Evolutionary conservation across 1,140 invertebrate species (phyloP), one percentile per base, ranked within the genome.

Genomic region (Tenebrio molitor): DNA sequence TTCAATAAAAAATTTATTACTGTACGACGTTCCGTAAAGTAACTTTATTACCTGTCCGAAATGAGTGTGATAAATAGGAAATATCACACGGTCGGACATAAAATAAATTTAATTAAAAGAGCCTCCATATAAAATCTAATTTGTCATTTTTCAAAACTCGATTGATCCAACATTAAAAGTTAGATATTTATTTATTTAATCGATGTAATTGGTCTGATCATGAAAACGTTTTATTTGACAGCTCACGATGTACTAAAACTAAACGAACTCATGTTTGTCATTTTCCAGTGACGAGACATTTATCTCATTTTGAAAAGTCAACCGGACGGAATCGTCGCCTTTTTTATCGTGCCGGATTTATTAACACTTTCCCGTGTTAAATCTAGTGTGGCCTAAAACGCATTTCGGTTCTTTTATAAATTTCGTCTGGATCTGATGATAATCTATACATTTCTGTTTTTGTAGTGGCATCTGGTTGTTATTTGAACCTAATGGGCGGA

Each of bases 401-500:
- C 50, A 58, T 29, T 58, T 58, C 50, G 23, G 21, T 14, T 23
- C 23, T 58, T 58, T 58, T 58, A 58, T 58, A 58, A 25, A 58
- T 58, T 58, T 58, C 23, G 50, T 58, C 50, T 58, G 50, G 50
- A 58, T 58, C 50, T 58, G 50, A 58, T 58, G 50, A 58, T 58
- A 58, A 58, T 58, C 50, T 58, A 58, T 58, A 58, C 50, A 58
- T 58, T 58, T 58, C 23, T 58, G 50, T 58, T 58, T 58, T 58
- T 58, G 50, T 58, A 58, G 21, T n/a, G 50, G 23, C 50, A 42
- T 66, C 34, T 42, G 64, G 64, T 44, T 42, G 64, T 42, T 66
- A 66, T 42, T 42, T 42, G 64, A 66, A 44, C 64, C 1, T 29
- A 66, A 66, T 66, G 64, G 64, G 64, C 42, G 64, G 36, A 66